Base-by-base conservation (phyloP, 2,797 vertebrate species). In the Morelia viridis region DNA sequence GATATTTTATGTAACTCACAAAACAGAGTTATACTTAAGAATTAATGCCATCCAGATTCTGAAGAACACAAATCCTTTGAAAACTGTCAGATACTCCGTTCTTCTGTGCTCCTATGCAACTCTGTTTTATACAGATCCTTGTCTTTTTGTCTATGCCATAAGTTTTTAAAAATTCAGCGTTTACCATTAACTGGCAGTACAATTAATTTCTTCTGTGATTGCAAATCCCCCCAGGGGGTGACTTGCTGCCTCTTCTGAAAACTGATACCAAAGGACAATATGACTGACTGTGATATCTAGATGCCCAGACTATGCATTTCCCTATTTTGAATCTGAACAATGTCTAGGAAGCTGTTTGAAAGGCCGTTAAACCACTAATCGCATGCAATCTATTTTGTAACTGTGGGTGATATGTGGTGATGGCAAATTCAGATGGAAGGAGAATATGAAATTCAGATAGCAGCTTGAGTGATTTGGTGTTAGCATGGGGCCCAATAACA, bases 391-490 rank as follows among this genome's bases (percentile, higher is more conserved):
- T 91, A 71, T 88, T 87, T 93, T 96, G 96, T 96, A 88, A 93
- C 93, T 92, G 93, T 95, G 46, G 0, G 95, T 97, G 96, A 95
- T 97, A 96, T 89, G 92, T 95, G 94, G 94, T 92, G 95, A 95
- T 97, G 97, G 97, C 95, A 97, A 97, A 97, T 97, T 96, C 88
- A 89, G 94, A 94, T 96, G 96, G 94, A 96, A 96, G 89, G 95
- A 96, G 96, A 96, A 97, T 97, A 96, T 96, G 95, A 97, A 97
- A 97, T 96, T 97, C 97, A 95, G 94, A 93, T 35, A 97, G 96
- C 96, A 97, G 96, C 94, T 94, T 97, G 97, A 97, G 96, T 94
- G 93, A 97, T 97, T 97, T 97, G 96, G 97, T 97, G 96, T 97
- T 97, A 97, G 97, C 96, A 96, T 97, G 97, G 96, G 96, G 96